Conservation (phyloP, 2,113 vertebrate genomes). For the Nibea coibor region DNA sequence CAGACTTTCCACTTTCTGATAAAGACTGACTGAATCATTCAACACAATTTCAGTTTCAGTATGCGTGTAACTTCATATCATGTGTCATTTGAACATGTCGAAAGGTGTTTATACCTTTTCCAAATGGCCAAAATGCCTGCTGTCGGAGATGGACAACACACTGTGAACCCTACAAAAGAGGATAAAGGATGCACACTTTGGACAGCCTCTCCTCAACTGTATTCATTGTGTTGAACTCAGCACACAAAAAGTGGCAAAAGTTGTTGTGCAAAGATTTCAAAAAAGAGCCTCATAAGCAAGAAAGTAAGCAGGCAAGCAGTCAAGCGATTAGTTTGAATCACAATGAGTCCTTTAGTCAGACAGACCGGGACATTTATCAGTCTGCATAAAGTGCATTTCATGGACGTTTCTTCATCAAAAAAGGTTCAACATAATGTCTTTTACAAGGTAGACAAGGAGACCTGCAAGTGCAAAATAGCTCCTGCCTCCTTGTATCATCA, state of each 20-base stretch:
- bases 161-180: background rate
- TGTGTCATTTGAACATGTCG: background rate
- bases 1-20: background rate
- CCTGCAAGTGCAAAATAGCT: slow-evolving; percentile 20
- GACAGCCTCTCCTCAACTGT: background rate
- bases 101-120: background rate
- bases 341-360: background rate
- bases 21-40: background rate
- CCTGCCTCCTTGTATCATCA: slow-evolving; percentile 21
- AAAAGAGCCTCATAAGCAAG: background rate
- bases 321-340: background rate
- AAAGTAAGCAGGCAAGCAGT: background rate
- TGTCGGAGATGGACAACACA: background rate
- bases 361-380: background rate
- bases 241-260: background rate
- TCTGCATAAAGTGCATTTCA: background rate
- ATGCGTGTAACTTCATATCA: background rate
- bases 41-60: background rate
- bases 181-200: background rate
- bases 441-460: slow-evolving; percentile 1
- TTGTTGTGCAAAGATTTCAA: background rate
- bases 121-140: background rate
- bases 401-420: background rate
- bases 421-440: background rate
- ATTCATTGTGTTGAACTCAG: background rate